Conservation (phyloP, 2,113 vertebrate species). For the Stegostoma tigrinum region DNA sequence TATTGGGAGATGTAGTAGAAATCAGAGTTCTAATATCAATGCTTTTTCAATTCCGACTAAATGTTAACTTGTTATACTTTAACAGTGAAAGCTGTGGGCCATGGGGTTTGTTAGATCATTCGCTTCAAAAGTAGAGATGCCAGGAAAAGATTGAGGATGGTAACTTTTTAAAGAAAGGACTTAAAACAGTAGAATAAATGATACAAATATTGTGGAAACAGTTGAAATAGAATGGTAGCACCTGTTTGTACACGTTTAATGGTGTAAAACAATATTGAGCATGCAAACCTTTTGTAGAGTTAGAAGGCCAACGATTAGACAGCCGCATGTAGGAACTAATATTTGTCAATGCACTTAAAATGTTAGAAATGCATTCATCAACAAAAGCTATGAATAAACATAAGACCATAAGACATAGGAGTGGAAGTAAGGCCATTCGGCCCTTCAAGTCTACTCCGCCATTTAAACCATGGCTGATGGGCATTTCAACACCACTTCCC, state of each 20-base stretch:
- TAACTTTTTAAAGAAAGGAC: neutral
- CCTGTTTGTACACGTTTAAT: neutral
- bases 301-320: neutral
- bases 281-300: neutral
- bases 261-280: neutral
- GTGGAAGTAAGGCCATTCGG: too few relatives aligned
- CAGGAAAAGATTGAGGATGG: neutral
- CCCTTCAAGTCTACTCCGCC: too few relatives aligned
- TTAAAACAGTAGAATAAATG: neutral
- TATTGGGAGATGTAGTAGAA: too few relatives aligned
- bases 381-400: neutral
- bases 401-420: too few relatives aligned
- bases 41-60: too few relatives aligned
- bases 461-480: too few relatives aligned
- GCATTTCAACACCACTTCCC: too few relatives aligned
- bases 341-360: neutral
- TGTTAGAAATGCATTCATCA: neutral
- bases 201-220: neutral
- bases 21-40: too few relatives aligned
- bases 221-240: neutral
- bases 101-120: neutral
- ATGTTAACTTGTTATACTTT: neutral
- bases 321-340: neutral
- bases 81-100: neutral
- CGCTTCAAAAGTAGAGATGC: neutral